These are phyloP conservation scores for Acanthosepion lycidas DNA, from an alignment of 2,888 invertebrate genomes.

Conservation along the genomic window DNA sequence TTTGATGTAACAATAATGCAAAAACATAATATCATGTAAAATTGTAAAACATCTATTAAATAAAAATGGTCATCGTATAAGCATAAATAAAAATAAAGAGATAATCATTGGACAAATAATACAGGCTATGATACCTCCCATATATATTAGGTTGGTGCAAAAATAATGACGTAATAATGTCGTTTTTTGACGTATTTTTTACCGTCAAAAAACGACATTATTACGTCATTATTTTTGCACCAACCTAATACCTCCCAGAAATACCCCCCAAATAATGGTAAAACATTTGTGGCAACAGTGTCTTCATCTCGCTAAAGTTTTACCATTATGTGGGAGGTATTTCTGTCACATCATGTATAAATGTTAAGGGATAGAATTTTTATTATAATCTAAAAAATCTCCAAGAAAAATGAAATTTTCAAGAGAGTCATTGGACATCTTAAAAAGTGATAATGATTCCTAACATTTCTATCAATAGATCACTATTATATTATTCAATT, in stretches of 20 bases:
- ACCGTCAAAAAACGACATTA: too few relatives aligned
- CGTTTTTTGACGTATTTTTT: too few relatives aligned
- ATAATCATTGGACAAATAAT: not conserved
- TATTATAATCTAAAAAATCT: not conserved
- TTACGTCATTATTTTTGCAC: too few relatives aligned
- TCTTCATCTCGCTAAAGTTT: too few relatives aligned
- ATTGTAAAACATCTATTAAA: not conserved
- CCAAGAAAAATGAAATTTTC: not conserved
- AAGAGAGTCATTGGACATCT: not conserved
- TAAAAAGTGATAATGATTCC: not conserved
- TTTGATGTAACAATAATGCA: not conserved
- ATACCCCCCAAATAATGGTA: too few relatives aligned
- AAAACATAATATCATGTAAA: not conserved
- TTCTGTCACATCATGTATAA: not conserved
- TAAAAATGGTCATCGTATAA: not conserved
- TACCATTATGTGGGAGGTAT: too few relatives aligned
- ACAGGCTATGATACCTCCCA: not conserved
- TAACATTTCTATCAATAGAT: not conserved
- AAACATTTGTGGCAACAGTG: too few relatives aligned
- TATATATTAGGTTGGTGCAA: too few relatives aligned
- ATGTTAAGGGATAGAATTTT: not conserved
- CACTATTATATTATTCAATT: not conserved
- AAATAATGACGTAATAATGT: too few relatives aligned
- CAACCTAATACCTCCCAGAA: too few relatives aligned
- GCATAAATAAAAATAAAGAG: not conserved